Evolutionary conservation across 1,140 invertebrate species (phyloP), one percentile per base, ranked within the genome.

Genomic region (Chionoecetes opilio): DNA sequence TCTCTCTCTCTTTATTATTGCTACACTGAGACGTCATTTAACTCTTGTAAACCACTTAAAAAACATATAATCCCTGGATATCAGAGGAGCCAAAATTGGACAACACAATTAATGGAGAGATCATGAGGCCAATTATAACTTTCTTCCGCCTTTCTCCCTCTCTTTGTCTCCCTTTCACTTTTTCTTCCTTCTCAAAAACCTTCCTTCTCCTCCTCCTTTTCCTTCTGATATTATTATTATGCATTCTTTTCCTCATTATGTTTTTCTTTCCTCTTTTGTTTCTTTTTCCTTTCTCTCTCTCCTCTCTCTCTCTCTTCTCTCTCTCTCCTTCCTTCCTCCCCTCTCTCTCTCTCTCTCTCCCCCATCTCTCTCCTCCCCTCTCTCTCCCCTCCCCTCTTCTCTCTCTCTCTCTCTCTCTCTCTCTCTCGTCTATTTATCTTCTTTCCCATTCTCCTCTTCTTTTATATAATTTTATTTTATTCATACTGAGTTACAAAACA

Each of bases 101-200:
- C 63, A 75, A 75, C 63, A 75, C 21, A 75, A 75, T 75, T 75
- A 75, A n/a, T 75, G 6, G 21, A 75, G 2, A 21, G 63, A 75
- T n/a, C 0, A 75, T 75, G 63, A 75, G 21, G 0, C 11, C 63
- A 75, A 75, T 75, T 75, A 75, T n/a, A 75, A 75, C 63, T 75
- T 75, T 75, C 63, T 75, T 75, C 63, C 63, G 63, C 63, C 11
- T 75, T 26, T 75, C 63, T 75, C 63, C n/a, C 63, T 75, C 63
- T 75, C 63, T n/a, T 26, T 75, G 1, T 75, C 63, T n/a, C 63
- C 0, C 63, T 75, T 26, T 75, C 63, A n/a, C 6, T 75, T 26
- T 75, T 8, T 75, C 63, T n/a, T 2, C n/a, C 21, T 75, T 26
- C 21, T 26, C 21, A 9, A 3, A 3, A 21, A 3, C 2, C 21